Base-by-base conservation (phyloP, 2,888 invertebrate species). In the Troides aeacus region DNA sequence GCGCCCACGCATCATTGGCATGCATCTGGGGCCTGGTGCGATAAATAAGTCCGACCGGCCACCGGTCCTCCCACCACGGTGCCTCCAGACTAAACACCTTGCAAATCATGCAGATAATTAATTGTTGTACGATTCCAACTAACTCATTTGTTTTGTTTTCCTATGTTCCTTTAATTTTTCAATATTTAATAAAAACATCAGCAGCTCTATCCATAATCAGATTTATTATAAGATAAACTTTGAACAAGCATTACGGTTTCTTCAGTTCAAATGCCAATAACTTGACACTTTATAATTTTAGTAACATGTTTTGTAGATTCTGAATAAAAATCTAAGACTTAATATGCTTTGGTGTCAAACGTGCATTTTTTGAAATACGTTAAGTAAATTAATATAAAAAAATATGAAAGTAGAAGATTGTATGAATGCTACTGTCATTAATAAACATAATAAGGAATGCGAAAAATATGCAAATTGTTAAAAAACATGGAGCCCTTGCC, bases 1-100 rank as follows among this genome's bases (percentile, higher is more conserved):
- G 74, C 82, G 81, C 90, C 90, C 83, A 89, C 90, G 84, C 84
- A 69, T 83, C 82, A 86, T 88, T 85, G 84, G 80, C 81, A 87
- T 88, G 88, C 84, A 86, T 82, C 83, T 84, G 79, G 83, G 84
- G 79, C 83, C 76, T 73, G 23, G 46, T 63, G 74, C 76, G 83
- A 84, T 86, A 85, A 86, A 87, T 84, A 82, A 83, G 81, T 79
- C 78, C 78, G 76, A 78, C 70, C 62, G 70, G 77, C 60, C 69
- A 77, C 85, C 81, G 83, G 86, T 86, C 81, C 88, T 81, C 88
- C 88, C 86, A 89, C 89, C 73, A 50, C 42, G 59, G 69, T 65
- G 71, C 71, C 69, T 56, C 69, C 15, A 65, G 50, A 61, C 59
- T 65, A 59, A 66, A 62, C 69, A 70, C 67, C 67, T 68, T 69